Evolutionary conservation across 2,113 vertebrate genomes (phyloP).

Genomic region (Cynopterus brachyotis): DNA sequence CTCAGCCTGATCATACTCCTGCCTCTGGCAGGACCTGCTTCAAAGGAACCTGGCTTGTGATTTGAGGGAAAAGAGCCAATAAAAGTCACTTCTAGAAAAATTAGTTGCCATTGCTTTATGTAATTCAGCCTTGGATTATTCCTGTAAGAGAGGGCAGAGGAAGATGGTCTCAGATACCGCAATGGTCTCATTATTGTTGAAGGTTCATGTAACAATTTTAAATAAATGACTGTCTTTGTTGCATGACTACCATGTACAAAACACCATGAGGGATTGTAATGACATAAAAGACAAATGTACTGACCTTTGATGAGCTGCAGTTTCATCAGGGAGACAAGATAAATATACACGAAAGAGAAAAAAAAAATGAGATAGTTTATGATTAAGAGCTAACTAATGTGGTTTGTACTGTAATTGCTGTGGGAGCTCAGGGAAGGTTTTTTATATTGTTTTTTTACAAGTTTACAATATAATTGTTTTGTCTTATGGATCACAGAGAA

Average conservation of each 20-base stretch:
- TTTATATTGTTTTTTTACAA: neutral
- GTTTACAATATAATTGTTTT: neutral
- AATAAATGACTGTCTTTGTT: neutral
- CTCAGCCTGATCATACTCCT: conserved; percentile 46
- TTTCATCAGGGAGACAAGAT: neutral
- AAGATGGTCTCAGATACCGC: conserved; percentile 12
- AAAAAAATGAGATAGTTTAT: neutral
- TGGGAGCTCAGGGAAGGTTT: neutral
- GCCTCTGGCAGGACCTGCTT: conserved; percentile 38
- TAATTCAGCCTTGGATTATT: conserved; percentile 23
- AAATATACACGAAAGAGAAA: neutral
- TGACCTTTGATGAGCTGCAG: neutral
- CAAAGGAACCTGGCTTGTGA: conserved; percentile 56
- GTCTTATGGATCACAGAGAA: neutral
- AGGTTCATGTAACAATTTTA: neutral
- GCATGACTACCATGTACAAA: neutral
- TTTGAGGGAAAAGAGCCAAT: conserved; percentile 43
- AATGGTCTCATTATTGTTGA: neutral
- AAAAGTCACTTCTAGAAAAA: conserved; percentile 32
- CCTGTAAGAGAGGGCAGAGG: neutral
- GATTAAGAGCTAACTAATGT: conserved; percentile 1
- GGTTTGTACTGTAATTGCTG: neutral
- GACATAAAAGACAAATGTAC: neutral
- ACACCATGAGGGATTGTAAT: neutral
- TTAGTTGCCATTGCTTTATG: neutral